phyloP scores from a whole-genome alignment of 2,797 vertebrate genomes.

The Enteromius argenteus region DNA sequence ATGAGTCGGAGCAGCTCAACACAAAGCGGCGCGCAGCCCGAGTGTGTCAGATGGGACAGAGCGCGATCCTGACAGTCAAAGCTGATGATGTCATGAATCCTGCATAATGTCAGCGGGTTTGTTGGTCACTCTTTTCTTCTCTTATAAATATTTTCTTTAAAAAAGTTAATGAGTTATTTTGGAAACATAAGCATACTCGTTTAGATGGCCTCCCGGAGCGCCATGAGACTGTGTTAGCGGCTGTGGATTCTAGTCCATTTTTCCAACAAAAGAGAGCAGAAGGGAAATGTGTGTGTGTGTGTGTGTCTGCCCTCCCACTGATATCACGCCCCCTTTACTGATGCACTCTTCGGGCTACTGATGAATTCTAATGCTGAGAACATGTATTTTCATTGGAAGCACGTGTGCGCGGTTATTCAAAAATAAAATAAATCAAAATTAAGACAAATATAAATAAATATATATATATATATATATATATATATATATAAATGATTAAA shows the following conservation, averaged over 20 bases:
- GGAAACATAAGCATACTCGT: constrained; percentile 12
- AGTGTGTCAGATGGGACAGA: constrained; percentile 45
- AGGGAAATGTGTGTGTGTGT: background rate
- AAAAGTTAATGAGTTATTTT: background rate
- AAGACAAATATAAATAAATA: background rate
- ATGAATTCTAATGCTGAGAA: background rate
- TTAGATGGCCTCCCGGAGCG: background rate
- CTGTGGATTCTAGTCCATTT: background rate
- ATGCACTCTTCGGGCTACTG: background rate
- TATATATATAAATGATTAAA: too few relatives aligned
- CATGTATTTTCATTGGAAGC: background rate
- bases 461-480: too few relatives aligned
- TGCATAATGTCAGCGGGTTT: constrained; percentile 52
- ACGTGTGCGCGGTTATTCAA: background rate
- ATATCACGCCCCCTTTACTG: constrained; percentile 2
- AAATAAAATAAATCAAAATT: background rate
- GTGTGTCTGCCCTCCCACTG: background rate
- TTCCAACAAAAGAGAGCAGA: constrained; percentile 13
- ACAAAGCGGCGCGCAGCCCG: constrained; percentile 45
- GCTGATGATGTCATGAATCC: constrained; percentile 67
- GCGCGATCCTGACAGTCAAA: constrained; percentile 53
- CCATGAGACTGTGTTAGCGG: background rate
- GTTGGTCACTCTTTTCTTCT: constrained; percentile 31
- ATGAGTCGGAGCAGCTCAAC: constrained; percentile 4
- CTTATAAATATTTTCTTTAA: constrained; percentile 64